These are phyloP conservation scores for Acleris sparsana DNA, from an alignment of 2,888 invertebrate genomes.

Conservation along the genomic window DNA sequence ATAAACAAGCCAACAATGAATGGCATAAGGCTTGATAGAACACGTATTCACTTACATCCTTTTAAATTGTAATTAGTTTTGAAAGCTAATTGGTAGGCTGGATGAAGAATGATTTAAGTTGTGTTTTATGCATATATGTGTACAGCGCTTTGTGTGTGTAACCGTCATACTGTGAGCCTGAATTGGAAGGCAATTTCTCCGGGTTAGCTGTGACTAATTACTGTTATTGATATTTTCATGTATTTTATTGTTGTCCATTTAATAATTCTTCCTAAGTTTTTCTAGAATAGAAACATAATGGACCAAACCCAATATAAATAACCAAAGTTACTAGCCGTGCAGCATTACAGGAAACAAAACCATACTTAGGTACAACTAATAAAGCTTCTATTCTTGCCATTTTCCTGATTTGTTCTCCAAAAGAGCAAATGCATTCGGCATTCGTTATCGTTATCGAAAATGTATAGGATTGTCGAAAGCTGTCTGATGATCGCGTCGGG, in stretches of 20 bases:
- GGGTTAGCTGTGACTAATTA: no score
- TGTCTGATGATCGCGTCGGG: no score
- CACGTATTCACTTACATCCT: conserved; percentile 19
- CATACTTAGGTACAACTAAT: conserved; percentile 18
- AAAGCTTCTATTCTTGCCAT: conserved; percentile 25
- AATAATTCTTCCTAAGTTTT: no score
- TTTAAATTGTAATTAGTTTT: conserved; percentile 38
- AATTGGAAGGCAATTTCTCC: no score
- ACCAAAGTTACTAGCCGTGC: no score
- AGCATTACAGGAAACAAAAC: conserved; percentile 5
- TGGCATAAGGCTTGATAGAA: conserved; percentile 5
- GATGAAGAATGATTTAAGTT: conserved; percentile 21
- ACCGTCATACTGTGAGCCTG: background rate
- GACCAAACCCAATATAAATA: no score
- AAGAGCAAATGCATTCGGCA: conserved; percentile 1
- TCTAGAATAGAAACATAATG: no score
- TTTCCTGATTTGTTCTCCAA: conserved; percentile 27
- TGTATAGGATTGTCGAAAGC: no score
- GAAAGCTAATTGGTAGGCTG: conserved; percentile 64
- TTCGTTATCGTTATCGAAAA: no score
- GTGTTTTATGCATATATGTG: conserved; percentile 23
- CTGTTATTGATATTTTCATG: no score
- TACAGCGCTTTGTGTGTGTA: conserved; percentile 21
- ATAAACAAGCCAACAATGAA: conserved; percentile 22
- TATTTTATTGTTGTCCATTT: no score